These are phyloP conservation scores for Tribolium freemani DNA, from an alignment of 2,888 invertebrate genomes.

Conservation along the genomic window DNA sequence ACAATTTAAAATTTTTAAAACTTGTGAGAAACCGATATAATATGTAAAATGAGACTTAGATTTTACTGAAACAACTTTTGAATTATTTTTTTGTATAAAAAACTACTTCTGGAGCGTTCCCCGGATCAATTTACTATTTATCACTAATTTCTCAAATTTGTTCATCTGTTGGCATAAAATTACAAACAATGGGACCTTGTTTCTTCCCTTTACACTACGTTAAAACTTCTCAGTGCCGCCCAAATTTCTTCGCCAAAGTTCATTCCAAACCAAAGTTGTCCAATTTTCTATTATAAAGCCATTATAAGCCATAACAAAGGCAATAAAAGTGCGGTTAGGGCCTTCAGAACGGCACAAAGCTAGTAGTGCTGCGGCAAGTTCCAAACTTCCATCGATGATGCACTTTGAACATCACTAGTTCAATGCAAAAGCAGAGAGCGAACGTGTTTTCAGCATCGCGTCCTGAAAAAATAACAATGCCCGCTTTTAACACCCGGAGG, in stretches of 20 bases:
- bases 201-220: no score
- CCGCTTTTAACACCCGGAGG: conserved; percentile 13
- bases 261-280: conserved; percentile 56
- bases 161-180: no score
- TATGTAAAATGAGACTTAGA: no score
- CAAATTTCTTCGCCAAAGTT: conserved; percentile 49
- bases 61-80: no score
- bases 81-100: no score
- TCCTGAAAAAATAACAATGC: conserved; percentile 20
- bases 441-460: conserved; percentile 21
- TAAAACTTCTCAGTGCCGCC: neutral
- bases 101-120: no score
- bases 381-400: conserved; percentile 51
- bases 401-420: conserved; percentile 48
- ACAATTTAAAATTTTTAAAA: no score
- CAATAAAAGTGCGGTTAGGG: conserved; percentile 59
- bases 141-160: no score
- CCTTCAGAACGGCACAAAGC: conserved; percentile 32
- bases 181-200: no score
- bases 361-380: conserved; percentile 46
- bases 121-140: no score
- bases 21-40: no score
- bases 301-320: conserved; percentile 61
- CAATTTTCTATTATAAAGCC: conserved; percentile 60
- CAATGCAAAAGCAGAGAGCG: conserved; percentile 16